Evolutionary conservation across 2,888 invertebrate genomes (phyloP).

Genomic region (Aethes cnicana): DNA sequence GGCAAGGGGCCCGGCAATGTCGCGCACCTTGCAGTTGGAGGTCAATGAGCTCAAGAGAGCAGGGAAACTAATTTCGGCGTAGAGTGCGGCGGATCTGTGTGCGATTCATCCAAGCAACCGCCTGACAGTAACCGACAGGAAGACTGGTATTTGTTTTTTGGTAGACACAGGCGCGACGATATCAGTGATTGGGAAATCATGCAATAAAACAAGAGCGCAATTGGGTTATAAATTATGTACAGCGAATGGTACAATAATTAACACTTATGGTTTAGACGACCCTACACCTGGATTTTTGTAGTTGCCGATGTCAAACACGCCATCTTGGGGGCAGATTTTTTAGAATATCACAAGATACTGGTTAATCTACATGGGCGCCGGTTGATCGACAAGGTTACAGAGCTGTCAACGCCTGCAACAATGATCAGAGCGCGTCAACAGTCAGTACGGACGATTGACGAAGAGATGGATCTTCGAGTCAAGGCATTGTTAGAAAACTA

Average conservation of each 20-base stretch:
- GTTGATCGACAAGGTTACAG: not conserved
- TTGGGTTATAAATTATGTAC: too few species aligned
- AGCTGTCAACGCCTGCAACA: not conserved
- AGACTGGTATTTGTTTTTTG: not conserved
- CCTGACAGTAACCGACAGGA: constrained; percentile 10
- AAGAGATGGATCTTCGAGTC: not conserved
- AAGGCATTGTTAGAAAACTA: not conserved
- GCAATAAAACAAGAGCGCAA: too few species aligned
- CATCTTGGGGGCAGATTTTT: too few species aligned
- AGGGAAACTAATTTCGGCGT: constrained; percentile 1
- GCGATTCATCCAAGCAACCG: constrained; percentile 17
- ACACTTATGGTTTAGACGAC: too few species aligned
- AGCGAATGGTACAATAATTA: too few species aligned
- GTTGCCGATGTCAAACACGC: too few species aligned
- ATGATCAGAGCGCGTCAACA: not conserved
- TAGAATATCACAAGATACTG: too few species aligned
- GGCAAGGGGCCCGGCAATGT: not conserved
- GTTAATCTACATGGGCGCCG: too few species aligned
- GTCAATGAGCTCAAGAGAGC: not conserved
- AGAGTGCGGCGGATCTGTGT: constrained; percentile 13
- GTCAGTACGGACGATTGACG: not conserved
- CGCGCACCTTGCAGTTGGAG: not conserved
- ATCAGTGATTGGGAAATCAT: too few species aligned
- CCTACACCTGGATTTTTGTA: too few species aligned
- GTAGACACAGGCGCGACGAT: too few species aligned